These are phyloP conservation scores for Capricornis sumatraensis DNA, from an alignment of 2,113 vertebrate species.

Conservation along the genomic window DNA sequence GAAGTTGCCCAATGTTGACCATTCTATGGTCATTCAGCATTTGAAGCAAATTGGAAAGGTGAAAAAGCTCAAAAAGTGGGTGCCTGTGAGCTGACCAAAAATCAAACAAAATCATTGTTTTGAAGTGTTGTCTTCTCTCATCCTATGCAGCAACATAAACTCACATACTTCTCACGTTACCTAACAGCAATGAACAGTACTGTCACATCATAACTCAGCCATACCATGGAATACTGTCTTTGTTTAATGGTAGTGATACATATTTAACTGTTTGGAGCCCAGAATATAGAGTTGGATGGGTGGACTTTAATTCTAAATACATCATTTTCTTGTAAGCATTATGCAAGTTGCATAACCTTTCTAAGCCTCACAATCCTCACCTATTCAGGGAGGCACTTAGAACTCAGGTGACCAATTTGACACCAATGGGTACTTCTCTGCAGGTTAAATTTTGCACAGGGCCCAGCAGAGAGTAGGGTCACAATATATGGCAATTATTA, in stretches of 20 bases:
- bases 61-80: background rate
- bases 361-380: background rate
- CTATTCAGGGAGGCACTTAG: background rate
- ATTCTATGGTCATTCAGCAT: background rate
- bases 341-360: background rate
- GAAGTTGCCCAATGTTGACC: background rate
- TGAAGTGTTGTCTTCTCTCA: background rate
- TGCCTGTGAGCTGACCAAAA: background rate
- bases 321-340: background rate
- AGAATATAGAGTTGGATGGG: background rate
- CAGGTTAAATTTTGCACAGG: background rate
- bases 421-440: background rate
- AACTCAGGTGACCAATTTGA: background rate
- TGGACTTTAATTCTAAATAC: background rate
- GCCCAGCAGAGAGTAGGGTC: background rate
- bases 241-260: background rate
- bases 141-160: background rate
- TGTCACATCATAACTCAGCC: background rate
- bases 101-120: background rate
- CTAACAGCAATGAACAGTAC: background rate
- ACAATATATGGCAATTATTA: background rate
- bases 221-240: background rate
- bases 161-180: background rate
- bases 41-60: background rate
- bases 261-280: background rate